Evolutionary conservation across 2,888 invertebrate genomes (phyloP), one percentile per base, ranked within the genome.

Genomic region (Mythimna impura): DNA sequence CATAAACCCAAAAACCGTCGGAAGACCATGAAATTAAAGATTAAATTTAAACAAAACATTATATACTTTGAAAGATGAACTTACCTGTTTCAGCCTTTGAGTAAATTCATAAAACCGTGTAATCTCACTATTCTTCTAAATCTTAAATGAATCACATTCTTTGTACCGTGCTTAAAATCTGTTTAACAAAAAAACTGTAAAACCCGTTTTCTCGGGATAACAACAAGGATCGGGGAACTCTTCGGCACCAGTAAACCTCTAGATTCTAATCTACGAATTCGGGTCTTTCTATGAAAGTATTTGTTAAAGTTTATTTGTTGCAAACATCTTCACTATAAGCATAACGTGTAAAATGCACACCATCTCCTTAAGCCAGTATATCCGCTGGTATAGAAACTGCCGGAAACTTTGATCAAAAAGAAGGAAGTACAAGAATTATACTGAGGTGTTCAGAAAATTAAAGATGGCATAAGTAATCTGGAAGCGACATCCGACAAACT

Each of bases 131-230:
- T 82, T 84, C 64, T 80, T 73, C 68, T 25, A 71, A 73, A 20
- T 57, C 55, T 63, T 70, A 82, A 73, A 81, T 83, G 60, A 78
- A 81, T 83, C 71, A 81, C 60, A 69, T 70, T 81, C 75, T 81
- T 81, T 83, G 72, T 77, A 76, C 66, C 22, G 52, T 66, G 17
- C 71, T 77, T 70, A 71, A 66, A 57, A 47, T 60, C 47, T 64
- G 61, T 63, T 52, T 66, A 68, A 73, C 81, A 87, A 88, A 90
- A 43, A 91, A 88, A 86, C 34, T 74, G 67, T 66, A 61, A 78
- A 87, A 85, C 88, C 87, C 86, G 86, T 90, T 91, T 90, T 90
- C 87, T 78, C 83, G 77, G 88, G 78, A 82, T 81, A 74, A 69
- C 66, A 80, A 43, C 65, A 83, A 75, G 76, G 71, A 82, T 85